Conservation (phyloP, 2,797 vertebrate genomes). For the Ambastaia sidthimunki region DNA sequence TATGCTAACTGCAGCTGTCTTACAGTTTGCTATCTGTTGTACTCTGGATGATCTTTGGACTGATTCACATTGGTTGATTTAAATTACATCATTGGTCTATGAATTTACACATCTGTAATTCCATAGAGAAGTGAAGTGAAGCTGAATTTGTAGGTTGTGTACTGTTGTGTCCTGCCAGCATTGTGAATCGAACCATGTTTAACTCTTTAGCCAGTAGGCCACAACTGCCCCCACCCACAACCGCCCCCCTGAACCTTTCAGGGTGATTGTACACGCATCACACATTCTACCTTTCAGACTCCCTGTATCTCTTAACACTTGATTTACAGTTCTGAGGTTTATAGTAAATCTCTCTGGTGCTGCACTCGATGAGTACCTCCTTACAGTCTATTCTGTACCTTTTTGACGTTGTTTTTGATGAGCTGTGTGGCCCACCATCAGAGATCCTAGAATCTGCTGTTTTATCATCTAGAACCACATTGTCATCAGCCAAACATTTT, state of each 20-base stretch:
- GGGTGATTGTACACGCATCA: neutral
- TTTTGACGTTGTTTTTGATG: neutral
- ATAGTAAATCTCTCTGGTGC: slow-evolving; percentile 4
- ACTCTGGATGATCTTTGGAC: too few relatives aligned
- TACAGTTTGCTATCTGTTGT: too few relatives aligned
- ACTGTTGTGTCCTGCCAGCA: too few relatives aligned
- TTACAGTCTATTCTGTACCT: neutral
- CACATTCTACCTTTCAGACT: neutral
- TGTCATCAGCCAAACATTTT: neutral
- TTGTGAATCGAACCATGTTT: too few relatives aligned
- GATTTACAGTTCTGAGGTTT: slow-evolving; percentile 18
- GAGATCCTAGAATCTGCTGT: neutral
- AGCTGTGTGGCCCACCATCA: neutral
- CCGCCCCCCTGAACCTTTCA: neutral
- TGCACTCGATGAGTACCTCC: neutral
- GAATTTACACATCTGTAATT: too few relatives aligned
- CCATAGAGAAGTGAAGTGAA: too few relatives aligned
- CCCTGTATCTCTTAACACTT: neutral
- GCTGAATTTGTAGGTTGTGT: too few relatives aligned
- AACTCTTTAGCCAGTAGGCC: too few relatives aligned
- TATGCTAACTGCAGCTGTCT: neutral
- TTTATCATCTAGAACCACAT: neutral
- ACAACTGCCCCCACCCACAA: too few relatives aligned
- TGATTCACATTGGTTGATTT: too few relatives aligned
- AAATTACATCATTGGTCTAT: too few relatives aligned